Evolutionary conservation across 2,113 vertebrate species (phyloP).

Genomic region (Gymnocephalus cernua): DNA sequence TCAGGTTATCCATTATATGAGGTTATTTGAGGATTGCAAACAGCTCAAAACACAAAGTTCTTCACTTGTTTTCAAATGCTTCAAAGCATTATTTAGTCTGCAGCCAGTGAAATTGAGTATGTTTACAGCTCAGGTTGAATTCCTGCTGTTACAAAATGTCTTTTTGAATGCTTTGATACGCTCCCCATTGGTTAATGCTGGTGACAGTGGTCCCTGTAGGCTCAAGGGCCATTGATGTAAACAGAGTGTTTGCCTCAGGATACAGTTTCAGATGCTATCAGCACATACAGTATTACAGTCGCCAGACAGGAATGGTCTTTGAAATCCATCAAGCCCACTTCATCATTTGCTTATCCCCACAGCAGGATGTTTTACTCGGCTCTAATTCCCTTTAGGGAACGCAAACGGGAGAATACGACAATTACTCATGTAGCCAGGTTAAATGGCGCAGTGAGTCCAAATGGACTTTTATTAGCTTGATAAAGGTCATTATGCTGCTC

Average conservation of each 20-base stretch:
- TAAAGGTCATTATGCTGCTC: conserved; percentile 49
- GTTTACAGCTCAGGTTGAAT: conserved; percentile 40
- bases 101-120: background rate
- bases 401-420: conserved; percentile 33
- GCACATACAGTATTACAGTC: conserved; percentile 46
- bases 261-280: conserved; percentile 55
- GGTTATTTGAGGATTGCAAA: conserved; percentile 51
- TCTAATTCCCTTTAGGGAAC: conserved; percentile 48
- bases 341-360: conserved; percentile 45
- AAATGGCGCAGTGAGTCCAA: conserved; percentile 34
- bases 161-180: conserved; percentile 36
- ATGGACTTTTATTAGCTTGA: conserved; percentile 46
- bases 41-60: conserved; percentile 25
- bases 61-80: conserved; percentile 37
- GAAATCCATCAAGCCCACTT: conserved; percentile 58
- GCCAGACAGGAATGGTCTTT: conserved; percentile 42
- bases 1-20: conserved; percentile 65
- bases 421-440: conserved; percentile 51
- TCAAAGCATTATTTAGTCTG: conserved; percentile 17
- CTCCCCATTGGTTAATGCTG: conserved; percentile 19
- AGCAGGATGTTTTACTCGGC: conserved; percentile 30
- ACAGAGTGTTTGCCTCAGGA: conserved; percentile 54
- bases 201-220: conserved; percentile 32
- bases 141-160: conserved; percentile 38
- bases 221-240: conserved; percentile 46